phyloP scores from a whole-genome alignment of 1,140 invertebrate genomes.

The Oscheius sp. region DNA sequence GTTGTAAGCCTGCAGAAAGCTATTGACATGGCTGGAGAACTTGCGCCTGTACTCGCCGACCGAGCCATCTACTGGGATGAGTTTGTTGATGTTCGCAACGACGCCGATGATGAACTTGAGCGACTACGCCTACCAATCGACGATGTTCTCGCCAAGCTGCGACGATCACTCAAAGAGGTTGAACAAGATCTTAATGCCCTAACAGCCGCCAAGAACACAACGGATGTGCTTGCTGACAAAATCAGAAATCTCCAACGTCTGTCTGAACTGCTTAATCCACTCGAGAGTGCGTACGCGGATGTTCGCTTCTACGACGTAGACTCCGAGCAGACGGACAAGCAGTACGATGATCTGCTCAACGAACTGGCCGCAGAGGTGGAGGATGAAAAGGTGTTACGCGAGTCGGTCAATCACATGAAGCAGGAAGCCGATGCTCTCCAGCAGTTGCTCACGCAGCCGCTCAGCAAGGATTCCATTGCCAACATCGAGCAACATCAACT shows the following conservation, averaged over 20 bases:
- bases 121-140: conserved; percentile 41
- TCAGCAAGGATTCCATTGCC: conserved; percentile 3
- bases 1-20: conserved; percentile 16
- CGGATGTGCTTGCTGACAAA: conserved; percentile 22
- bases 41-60: conserved; percentile 35
- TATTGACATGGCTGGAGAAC: conserved; percentile 22
- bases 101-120: conserved; percentile 37
- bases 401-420: conserved; percentile 22
- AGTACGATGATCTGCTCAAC: conserved; percentile 44
- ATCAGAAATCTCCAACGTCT: conserved; percentile 43
- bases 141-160: conserved; percentile 33
- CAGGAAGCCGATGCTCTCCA: conserved; percentile 21
- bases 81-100: conserved; percentile 42
- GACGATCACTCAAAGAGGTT: conserved; percentile 36
- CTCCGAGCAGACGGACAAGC: conserved; percentile 46
- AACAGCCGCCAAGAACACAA: neutral
- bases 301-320: conserved; percentile 53
- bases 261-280: conserved; percentile 49
- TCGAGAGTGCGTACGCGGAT: conserved; percentile 50
- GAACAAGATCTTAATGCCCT: conserved; percentile 40
- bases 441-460: neutral
- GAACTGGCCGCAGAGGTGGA: conserved; percentile 39
- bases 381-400: conserved; percentile 30
- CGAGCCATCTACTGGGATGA: conserved; percentile 38
- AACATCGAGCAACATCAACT: conserved; percentile 16